Conservation (phyloP, 1,140 invertebrate species). For the Achroia grisella region DNA sequence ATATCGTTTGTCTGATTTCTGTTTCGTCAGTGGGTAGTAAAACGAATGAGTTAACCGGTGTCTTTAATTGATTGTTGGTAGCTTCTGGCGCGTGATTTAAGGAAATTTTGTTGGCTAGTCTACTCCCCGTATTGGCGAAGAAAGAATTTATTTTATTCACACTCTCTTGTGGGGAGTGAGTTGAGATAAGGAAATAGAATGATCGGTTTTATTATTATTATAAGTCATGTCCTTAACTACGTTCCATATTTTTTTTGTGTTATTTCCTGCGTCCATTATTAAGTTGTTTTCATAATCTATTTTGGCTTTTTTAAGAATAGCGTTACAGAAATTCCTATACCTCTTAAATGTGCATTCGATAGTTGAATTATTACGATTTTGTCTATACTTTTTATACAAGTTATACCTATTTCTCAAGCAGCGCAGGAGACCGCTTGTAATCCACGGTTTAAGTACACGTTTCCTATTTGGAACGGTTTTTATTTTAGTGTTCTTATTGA, state of each 20-base stretch:
- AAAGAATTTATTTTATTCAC: constrained; percentile 5
- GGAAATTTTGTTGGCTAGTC: background rate
- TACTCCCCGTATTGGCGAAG: constrained; percentile 4
- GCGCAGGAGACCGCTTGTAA: constrained; percentile 3
- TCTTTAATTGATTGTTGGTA: background rate
- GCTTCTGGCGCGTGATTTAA: no score
- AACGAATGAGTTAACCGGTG: constrained; percentile 2
- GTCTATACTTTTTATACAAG: constrained; percentile 3
- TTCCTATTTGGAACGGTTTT: background rate
- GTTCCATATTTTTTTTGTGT: constrained; percentile 9
- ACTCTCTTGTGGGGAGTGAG: background rate
- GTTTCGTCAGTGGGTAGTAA: constrained; percentile 2
- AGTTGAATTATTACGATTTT: constrained; percentile 1
- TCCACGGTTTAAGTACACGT: background rate
- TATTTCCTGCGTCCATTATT: background rate
- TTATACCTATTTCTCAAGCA: constrained; percentile 12
- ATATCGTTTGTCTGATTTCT: constrained; percentile 5
- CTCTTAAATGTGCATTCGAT: constrained; percentile 8
- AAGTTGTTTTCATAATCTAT: background rate
- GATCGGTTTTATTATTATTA: background rate
- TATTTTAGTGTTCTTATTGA: background rate
- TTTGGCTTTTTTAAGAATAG: constrained; percentile 6
- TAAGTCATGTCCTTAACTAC: constrained; percentile 4
- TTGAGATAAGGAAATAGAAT: background rate
- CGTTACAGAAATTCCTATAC: constrained; percentile 13